Percentiles rank a stretch among this genome's conserved stretches.
These are phyloP conservation scores for Gallinago jamesoni DNA, from an alignment of 2,113 vertebrate genomes.

Conservation along the genomic window DNA sequence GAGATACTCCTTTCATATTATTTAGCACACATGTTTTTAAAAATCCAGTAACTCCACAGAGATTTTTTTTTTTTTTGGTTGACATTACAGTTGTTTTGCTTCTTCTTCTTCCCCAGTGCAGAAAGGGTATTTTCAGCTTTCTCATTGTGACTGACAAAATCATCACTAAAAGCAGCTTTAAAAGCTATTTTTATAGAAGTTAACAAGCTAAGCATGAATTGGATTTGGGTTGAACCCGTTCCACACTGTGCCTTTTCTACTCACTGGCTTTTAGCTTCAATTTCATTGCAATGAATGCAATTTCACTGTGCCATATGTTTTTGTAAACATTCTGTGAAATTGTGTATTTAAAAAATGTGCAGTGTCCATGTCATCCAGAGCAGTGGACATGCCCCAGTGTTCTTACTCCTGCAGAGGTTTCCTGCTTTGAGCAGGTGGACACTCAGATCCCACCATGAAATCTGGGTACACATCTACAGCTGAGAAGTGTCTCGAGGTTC, in stretches of 20 bases:
- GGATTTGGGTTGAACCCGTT: background rate
- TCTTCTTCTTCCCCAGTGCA: fast-evolving
- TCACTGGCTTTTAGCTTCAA: background rate
- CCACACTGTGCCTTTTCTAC: background rate
- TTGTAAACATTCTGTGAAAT: background rate
- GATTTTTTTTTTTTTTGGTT: background rate
- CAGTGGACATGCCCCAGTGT: background rate
- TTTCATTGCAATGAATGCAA: background rate
- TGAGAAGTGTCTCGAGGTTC: fast-evolving
- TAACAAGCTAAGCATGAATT: background rate
- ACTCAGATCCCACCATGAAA: background rate
- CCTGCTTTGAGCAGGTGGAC: background rate
- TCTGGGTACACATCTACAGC: fast-evolving
- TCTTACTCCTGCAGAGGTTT: background rate
- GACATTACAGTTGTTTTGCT: background rate
- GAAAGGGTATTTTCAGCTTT: background rate
- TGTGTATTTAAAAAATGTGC: background rate
- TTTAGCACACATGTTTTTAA: background rate
- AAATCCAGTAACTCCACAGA: background rate
- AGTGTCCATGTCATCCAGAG: fast-evolving
- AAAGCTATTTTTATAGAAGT: background rate
- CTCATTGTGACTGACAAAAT: background rate
- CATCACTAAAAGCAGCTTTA: background rate
- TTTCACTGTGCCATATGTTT: background rate
- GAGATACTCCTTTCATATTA: background rate